phyloP scores from a whole-genome alignment of 2,113 vertebrate genomes.

The Aspidoscelis tigris region DNA sequence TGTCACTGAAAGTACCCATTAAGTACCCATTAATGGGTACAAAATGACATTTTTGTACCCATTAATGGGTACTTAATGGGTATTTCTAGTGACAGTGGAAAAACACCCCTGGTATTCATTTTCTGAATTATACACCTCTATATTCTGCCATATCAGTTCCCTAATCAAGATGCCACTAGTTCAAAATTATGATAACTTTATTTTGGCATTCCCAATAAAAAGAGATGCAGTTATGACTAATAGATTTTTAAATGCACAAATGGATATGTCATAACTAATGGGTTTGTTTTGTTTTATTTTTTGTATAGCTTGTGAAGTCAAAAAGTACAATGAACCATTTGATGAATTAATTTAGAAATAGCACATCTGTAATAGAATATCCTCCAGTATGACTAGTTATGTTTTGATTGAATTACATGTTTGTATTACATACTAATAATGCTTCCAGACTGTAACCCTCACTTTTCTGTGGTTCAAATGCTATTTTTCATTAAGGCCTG shows the following conservation, averaged over 20 bases:
- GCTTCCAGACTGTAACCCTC: neutral
- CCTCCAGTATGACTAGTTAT: neutral
- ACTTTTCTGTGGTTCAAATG: neutral
- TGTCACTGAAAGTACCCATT: no score
- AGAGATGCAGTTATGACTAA: neutral
- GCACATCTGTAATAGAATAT: neutral
- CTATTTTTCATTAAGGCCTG: neutral
- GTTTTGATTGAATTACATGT: neutral
- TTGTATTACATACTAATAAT: neutral
- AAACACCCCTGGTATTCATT: neutral
- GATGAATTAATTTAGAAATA: neutral
- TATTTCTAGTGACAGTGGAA: no score
- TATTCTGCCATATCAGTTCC: neutral
- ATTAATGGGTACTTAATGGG: no score
- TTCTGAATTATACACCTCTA: neutral
- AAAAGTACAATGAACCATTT: neutral
- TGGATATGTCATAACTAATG: neutral
- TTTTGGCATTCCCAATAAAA: neutral
- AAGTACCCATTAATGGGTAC: no score
- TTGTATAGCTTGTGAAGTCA: neutral
- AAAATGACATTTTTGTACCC: no score
- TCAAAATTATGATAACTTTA: neutral
- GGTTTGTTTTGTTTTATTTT: neutral
- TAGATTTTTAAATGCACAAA: neutral
- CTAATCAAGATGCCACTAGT: no score